A percentile compares a stretch with the other conserved stretches of the same genome.
These are phyloP conservation scores for Galemys pyrenaicus DNA, from an alignment of 2,113 vertebrate species.

Conservation along the genomic window DNA sequence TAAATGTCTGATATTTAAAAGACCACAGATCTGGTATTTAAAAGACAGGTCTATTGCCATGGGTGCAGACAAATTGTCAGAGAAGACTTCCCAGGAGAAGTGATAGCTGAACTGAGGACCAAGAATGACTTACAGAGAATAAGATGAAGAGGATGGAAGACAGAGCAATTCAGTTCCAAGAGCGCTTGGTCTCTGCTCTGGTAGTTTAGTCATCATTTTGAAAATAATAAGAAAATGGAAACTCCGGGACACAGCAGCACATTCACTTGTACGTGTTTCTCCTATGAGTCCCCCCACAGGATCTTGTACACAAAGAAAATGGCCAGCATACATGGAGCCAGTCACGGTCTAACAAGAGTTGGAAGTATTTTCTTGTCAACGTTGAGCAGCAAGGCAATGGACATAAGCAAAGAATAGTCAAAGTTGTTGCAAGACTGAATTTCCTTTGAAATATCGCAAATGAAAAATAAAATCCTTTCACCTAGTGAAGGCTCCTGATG, in stretches of 20 bases:
- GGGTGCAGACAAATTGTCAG: too few relatives aligned
- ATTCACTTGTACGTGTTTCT: not conserved
- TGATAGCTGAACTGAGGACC: not conserved
- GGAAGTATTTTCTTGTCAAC: conserved; percentile 64
- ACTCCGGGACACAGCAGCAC: not conserved
- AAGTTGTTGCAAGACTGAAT: conserved; percentile 77
- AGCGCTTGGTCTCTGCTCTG: not conserved
- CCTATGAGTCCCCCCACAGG: not conserved
- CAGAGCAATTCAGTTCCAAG: not conserved
- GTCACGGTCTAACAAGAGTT: conserved; percentile 74
- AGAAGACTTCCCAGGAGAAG: not conserved
- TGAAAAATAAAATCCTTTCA: conserved; percentile 82
- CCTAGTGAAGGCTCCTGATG: conserved; percentile 65
- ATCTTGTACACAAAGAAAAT: conserved; percentile 58
- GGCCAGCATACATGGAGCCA: conserved; percentile 56
- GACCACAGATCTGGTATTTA: not conserved
- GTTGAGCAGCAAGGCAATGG: conserved; percentile 65
- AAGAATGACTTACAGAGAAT: not conserved
- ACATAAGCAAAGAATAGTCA: conserved; percentile 75
- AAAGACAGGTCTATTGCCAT: not conserved
- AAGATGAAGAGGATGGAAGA: not conserved
- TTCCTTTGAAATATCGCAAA: conserved; percentile 80
- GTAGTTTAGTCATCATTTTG: not conserved
- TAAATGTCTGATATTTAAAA: not conserved
- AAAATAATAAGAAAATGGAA: not conserved